Evolutionary conservation across 2,797 vertebrate genomes (phyloP).

Genomic region (Halcyon badia): DNA sequence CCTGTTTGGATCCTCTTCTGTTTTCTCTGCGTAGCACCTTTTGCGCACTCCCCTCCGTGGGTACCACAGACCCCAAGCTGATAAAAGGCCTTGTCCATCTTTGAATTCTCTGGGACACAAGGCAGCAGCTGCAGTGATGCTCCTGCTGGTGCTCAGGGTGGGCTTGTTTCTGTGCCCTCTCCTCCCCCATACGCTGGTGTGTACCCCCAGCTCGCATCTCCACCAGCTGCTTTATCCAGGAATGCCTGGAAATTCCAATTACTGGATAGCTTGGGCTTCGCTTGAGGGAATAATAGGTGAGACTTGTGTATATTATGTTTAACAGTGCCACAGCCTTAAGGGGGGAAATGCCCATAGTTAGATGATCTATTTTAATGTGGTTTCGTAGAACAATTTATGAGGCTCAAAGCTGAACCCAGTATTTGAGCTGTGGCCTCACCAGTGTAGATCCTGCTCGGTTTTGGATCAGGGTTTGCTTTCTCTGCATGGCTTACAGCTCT

Average conservation of each 20-base stretch:
- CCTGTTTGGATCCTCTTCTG: constrained; percentile 58
- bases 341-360: neutral
- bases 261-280: neutral
- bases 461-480: neutral
- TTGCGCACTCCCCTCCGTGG: neutral
- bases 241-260: neutral
- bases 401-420: neutral
- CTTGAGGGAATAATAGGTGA: neutral
- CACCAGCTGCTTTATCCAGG: neutral
- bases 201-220: neutral
- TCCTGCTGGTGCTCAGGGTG: constrained; percentile 58
- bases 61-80: constrained; percentile 22
- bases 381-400: neutral
- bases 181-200: accelerated
- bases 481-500: neutral
- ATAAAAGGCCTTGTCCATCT: constrained; percentile 77
- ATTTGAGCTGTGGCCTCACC: neutral
- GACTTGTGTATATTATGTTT: neutral
- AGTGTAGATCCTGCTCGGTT: neutral
- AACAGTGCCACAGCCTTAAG: neutral
- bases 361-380: neutral
- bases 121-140: constrained; percentile 75
- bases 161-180: constrained; percentile 58
- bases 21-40: constrained; percentile 37
- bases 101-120: constrained; percentile 79